Base-by-base conservation (phyloP, 2,797 vertebrate genomes). In the Acipenser transmontanus region DNA sequence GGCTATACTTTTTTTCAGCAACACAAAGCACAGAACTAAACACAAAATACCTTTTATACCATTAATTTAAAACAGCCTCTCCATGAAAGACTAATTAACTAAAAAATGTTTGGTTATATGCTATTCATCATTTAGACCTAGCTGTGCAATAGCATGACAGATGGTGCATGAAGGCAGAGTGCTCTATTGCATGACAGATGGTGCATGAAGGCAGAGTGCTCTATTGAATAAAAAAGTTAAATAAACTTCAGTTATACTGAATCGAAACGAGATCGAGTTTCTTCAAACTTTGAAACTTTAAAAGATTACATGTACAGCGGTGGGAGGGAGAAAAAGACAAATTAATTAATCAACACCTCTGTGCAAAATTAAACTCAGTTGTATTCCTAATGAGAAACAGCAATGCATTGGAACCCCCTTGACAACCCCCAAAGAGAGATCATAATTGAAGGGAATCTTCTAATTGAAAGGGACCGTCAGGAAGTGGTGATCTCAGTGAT, bases 321-420 rank as follows among this genome's bases (percentile, higher is more conserved):
- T 34, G 34, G 34, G 34, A 34, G 34, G 34, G 75, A 73, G 79
- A 68, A 75, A 70, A 70, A 70, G 77, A 49, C 8, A 62, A 57
- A 71, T 75, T 84, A 87, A 87, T 86, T 85, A 75, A 84, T 85
- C 84, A 85, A 78, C 81, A 87, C 83, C 84, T 86, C 77, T 74
- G 75, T 72, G 75, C 79, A 74, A 77, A 84, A 81, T 82, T 68
- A 71, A 79, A 81, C 76, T 79, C 67, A 66, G 72, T 86, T 87
- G 79, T 81, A 81, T 76, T 73, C 76, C 59, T 86, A 86, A 87
- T 86, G 69, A 75, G 77, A 85, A 86, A 76, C 85, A 86, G 85
- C 69, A 77, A 75, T 34, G 34, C 34, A 34, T 34, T 34, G 34
- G 34, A 3, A 34, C 34, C 34, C 34, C 34, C 34, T 34, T 34